Evolutionary conservation across 2,888 invertebrate genomes (phyloP).

Genomic region (Halocaridina rubra): DNA sequence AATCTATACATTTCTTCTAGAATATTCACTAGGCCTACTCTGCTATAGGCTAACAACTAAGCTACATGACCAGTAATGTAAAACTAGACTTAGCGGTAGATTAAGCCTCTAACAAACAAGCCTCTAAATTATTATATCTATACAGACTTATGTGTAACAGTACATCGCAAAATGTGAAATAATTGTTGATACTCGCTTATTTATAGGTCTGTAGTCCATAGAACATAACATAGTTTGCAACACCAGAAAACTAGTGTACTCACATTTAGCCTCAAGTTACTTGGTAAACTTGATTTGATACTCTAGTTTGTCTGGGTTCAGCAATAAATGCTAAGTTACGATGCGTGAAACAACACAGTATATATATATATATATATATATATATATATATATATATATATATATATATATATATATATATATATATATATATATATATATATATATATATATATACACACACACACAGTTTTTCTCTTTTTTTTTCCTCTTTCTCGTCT

Average conservation of each 20-base stretch:
- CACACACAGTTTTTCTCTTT: no score
- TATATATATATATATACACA: no score
- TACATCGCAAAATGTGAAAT: background rate
- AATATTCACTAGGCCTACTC: background rate
- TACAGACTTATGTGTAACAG: background rate
- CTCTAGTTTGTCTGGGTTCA: background rate
- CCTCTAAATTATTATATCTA: background rate
- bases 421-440: no score
- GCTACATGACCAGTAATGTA: background rate
- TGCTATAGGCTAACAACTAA: background rate
- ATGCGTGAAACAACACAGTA: no score
- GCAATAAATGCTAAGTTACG: background rate
- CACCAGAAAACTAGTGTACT: background rate
- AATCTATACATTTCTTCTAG: background rate
- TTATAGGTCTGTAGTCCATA: background rate
- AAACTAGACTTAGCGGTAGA: background rate
- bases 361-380: no score
- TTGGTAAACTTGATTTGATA: background rate
- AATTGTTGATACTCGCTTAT: background rate
- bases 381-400: no score
- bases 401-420: no score
- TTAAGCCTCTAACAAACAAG: background rate
- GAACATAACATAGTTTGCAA: background rate
- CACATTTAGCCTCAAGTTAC: background rate
- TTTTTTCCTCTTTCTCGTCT: no score